Evolutionary conservation across 1,140 invertebrate species (phyloP), one percentile per base, ranked within the genome.

Genomic region (Campoletis sonorensis): DNA sequence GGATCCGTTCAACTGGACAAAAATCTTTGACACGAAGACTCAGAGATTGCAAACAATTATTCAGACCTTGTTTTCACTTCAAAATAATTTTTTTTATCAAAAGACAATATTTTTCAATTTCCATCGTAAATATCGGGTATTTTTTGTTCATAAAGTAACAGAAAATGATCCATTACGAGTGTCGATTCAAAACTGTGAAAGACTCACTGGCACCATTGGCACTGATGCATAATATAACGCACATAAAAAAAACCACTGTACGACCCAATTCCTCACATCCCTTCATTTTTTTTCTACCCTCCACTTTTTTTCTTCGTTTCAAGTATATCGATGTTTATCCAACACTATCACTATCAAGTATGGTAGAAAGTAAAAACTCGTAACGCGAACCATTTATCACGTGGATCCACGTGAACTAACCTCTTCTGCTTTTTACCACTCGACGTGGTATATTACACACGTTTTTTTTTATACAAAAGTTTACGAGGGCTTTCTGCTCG

Each of bases 211-310:
- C n/a, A 54, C 51, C 51, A 54, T n/a, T 21, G 51, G 51, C 18
- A 18, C 18, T n/a, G n/a, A 54, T 54, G 51, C 51, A n/a, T 54
- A 21, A 49, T 51, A 30, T 75, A 54, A 27, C 27, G 11, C 5
- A 15, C 27, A 27, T 49, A 21, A 51, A 21, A 51, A 21, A 71
- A 54, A 54, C 51, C 51, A 54, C 51, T 21, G 51, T 70, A 79
- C 80, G 83, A 85, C 82, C 83, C 80, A 87, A 23, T 87, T 86
- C 71, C 85, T 81, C 61, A n/a, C n/a, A 79, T 83, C 68, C 77
- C 81, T 51, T n/a, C n/a, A 64, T 68, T 45, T 51, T 82, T 76
- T 64, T 70, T 45, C 16, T 70, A 11, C 68, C 2, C 4, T 70
- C 40, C 16, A n/a, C 49, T n/a, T 1, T 18, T 54, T n/a, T 18